phyloP scores from a whole-genome alignment of 2,888 invertebrate species.

The Pseudococcus jackbeardsleyi region DNA sequence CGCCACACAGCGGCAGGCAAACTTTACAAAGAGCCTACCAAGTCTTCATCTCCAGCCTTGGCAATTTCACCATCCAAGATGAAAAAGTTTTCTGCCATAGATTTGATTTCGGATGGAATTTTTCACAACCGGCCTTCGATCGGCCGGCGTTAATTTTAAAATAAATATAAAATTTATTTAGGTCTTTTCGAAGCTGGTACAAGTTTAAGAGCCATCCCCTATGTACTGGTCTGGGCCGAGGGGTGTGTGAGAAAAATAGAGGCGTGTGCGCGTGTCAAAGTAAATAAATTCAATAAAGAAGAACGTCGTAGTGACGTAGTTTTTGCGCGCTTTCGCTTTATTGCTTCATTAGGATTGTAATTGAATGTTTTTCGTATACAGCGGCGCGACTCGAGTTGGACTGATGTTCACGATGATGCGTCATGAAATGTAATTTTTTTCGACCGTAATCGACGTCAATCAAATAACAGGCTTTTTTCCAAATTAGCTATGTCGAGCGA shows the following conservation, averaged over 20 bases:
- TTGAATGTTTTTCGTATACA: constrained; percentile 15
- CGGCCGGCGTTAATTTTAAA: not conserved
- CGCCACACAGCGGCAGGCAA: not conserved
- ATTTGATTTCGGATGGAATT: not conserved
- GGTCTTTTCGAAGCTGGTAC: no score
- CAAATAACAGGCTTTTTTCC: not conserved
- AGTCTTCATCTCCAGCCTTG: not conserved
- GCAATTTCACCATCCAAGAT: not conserved
- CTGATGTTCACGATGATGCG: not conserved
- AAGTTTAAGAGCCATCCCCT: no score
- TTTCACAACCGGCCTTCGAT: not conserved
- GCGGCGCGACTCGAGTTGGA: not conserved
- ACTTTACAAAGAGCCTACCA: not conserved
- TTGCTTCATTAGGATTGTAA: constrained; percentile 32
- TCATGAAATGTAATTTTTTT: not conserved
- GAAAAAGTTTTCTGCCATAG: not conserved
- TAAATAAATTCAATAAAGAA: constrained; percentile 36
- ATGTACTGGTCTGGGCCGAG: no score
- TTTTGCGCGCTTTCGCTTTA: constrained; percentile 28
- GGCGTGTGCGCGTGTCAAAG: not conserved
- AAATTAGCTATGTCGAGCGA: not conserved
- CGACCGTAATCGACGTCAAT: not conserved
- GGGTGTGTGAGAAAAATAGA: no score
- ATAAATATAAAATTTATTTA: not conserved
- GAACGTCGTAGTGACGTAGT: not conserved